These are phyloP conservation scores for Vidua chalybeata DNA, from an alignment of 2,113 vertebrate species.

Conservation along the genomic window DNA sequence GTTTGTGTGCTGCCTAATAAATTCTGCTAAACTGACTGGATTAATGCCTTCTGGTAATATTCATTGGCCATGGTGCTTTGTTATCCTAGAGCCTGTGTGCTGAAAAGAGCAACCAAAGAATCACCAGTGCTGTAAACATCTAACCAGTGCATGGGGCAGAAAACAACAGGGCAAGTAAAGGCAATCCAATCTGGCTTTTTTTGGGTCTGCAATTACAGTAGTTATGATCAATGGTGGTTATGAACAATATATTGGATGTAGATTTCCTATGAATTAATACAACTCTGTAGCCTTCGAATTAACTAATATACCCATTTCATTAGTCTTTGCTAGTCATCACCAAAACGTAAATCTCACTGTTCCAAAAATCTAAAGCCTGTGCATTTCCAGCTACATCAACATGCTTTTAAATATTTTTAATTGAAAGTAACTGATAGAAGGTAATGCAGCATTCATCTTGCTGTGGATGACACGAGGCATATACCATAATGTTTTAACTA, in stretches of 20 bases:
- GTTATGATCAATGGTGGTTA: neutral
- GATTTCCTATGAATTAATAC: neutral
- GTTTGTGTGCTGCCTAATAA: neutral
- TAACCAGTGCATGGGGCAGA: neutral
- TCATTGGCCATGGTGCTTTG: neutral
- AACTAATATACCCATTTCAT: neutral
- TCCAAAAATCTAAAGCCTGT: conserved; percentile 6
- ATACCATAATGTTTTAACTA: conserved; percentile 43
- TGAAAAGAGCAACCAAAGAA: neutral
- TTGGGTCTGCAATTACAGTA: neutral
- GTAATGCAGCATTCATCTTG: conserved; percentile 57
- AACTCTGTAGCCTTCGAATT: neutral
- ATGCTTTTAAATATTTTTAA: conserved; percentile 43
- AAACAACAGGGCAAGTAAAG: neutral
- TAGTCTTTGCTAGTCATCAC: neutral
- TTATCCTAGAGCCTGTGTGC: neutral
- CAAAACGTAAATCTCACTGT: neutral
- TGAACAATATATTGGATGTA: neutral
- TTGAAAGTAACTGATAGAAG: conserved; percentile 49
- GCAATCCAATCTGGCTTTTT: neutral
- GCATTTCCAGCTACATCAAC: conserved; percentile 11
- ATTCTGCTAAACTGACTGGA: neutral
- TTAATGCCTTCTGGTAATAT: neutral
- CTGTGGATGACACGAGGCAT: conserved; percentile 48
- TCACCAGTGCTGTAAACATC: neutral